Evolutionary conservation across 1,140 invertebrate genomes (phyloP).

Genomic region (Schlechtendalia chinensis): DNA sequence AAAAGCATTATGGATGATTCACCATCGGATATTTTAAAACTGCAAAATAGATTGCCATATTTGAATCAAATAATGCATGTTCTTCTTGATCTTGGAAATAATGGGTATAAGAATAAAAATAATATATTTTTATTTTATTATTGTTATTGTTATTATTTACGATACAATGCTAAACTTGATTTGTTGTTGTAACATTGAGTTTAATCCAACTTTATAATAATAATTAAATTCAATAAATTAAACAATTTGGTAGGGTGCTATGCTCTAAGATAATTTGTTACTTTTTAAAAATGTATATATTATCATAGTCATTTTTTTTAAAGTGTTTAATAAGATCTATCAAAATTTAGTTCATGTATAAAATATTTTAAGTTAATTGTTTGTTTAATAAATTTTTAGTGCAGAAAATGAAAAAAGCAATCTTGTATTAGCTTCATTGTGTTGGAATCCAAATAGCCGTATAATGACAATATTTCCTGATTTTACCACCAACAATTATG

Average conservation of each 20-base stretch:
- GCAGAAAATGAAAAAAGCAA: constrained; percentile 25
- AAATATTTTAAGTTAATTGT: not conserved
- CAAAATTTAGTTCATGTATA: too few species aligned
- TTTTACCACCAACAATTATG: constrained; percentile 16
- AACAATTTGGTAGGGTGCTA: too few species aligned
- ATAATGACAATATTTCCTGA: constrained; percentile 33
- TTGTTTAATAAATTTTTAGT: constrained; percentile 7
- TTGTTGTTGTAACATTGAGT: too few species aligned
- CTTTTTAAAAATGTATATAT: too few species aligned
- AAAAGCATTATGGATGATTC: constrained; percentile 17
- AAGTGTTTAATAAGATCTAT: too few species aligned
- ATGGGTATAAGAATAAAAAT: constrained; percentile 8
- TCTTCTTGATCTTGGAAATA: constrained; percentile 32
- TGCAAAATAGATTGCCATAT: constrained; percentile 46
- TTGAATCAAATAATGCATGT: constrained; percentile 39
- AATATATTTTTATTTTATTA: not conserved
- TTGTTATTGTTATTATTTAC: not conserved
- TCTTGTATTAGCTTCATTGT: constrained; percentile 24
- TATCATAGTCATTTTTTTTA: too few species aligned
- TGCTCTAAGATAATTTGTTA: too few species aligned
- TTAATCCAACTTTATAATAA: too few species aligned
- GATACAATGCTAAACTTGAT: not conserved
- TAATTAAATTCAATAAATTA: too few species aligned
- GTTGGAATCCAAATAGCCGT: constrained; percentile 39
- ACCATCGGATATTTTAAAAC: constrained; percentile 42